Conservation (phyloP, 1,140 invertebrate genomes). For the Chironomus striatipennis region DNA sequence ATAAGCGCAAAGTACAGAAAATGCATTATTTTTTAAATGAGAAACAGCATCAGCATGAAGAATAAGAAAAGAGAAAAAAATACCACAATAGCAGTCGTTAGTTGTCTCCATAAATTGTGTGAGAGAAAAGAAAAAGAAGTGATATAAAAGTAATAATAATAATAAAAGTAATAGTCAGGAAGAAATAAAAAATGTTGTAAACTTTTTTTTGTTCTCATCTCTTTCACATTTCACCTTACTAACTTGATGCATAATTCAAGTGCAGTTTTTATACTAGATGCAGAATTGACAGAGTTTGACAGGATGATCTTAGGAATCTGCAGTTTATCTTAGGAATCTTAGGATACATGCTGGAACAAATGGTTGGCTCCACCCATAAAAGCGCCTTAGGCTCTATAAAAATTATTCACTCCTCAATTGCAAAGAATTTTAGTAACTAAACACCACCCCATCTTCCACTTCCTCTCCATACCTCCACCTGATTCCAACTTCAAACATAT, state of each 20-base stretch:
- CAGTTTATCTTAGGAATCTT: too few relatives aligned
- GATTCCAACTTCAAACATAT: too few relatives aligned
- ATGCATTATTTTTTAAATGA: neutral
- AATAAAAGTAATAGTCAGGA: neutral
- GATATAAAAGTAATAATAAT: constrained; percentile 8
- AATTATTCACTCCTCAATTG: neutral
- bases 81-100: constrained; percentile 19
- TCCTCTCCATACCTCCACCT: too few relatives aligned
- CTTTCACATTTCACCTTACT: too few relatives aligned
- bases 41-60: constrained; percentile 1
- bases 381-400: too few relatives aligned
- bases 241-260: neutral
- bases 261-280: too few relatives aligned
- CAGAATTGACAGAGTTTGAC: too few relatives aligned
- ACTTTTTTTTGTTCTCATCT: neutral
- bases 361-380: too few relatives aligned
- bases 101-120: constrained; percentile 12
- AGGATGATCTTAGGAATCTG: too few relatives aligned
- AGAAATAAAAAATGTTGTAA: neutral
- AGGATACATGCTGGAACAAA: too few relatives aligned
- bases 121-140: neutral
- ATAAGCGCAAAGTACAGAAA: neutral
- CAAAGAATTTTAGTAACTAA: neutral
- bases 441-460: neutral
- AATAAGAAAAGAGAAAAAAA: too few relatives aligned